phyloP scores from a whole-genome alignment of 1,140 invertebrate genomes.

The Contarinia nasturtii region DNA sequence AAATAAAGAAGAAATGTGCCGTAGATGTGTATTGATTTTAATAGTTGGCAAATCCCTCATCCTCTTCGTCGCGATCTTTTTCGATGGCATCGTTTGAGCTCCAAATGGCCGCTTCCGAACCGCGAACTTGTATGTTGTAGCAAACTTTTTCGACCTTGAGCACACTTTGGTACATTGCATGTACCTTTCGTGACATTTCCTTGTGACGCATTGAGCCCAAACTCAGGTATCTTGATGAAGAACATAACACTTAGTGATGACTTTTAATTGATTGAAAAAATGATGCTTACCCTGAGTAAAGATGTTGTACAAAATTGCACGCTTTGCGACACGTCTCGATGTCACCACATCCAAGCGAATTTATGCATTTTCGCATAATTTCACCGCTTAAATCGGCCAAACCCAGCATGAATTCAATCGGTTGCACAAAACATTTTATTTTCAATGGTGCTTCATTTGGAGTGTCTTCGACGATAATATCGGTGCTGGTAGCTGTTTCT shows the following conservation, averaged over 20 bases:
- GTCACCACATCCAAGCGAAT: constrained; percentile 57
- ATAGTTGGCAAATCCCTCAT: constrained; percentile 6
- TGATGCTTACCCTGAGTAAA: constrained; percentile 37
- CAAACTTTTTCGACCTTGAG: constrained; percentile 70
- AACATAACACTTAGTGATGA: neutral
- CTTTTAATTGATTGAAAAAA: constrained; percentile 1
- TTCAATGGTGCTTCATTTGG: neutral
- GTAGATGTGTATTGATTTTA: neutral
- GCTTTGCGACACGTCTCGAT: constrained; percentile 52
- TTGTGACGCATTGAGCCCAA: constrained; percentile 26
- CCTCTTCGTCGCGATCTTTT: constrained; percentile 3
- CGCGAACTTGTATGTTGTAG: constrained; percentile 62
- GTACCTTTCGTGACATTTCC: constrained; percentile 53
- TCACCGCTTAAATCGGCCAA: constrained; percentile 77
- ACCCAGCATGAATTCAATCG: constrained; percentile 41
- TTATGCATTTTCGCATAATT: constrained; percentile 75
- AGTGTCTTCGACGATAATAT: constrained; percentile 5
- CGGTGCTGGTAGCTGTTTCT: neutral
- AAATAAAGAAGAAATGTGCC: too few species aligned
- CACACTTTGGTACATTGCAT: constrained; percentile 48
- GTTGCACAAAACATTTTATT: constrained; percentile 15
- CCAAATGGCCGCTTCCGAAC: constrained; percentile 50
- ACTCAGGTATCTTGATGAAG: constrained; percentile 12
- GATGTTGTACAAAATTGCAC: constrained; percentile 47
- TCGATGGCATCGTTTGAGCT: neutral